Evolutionary conservation across 1,140 invertebrate species (phyloP).

Genomic region (Whitmania pigra): DNA sequence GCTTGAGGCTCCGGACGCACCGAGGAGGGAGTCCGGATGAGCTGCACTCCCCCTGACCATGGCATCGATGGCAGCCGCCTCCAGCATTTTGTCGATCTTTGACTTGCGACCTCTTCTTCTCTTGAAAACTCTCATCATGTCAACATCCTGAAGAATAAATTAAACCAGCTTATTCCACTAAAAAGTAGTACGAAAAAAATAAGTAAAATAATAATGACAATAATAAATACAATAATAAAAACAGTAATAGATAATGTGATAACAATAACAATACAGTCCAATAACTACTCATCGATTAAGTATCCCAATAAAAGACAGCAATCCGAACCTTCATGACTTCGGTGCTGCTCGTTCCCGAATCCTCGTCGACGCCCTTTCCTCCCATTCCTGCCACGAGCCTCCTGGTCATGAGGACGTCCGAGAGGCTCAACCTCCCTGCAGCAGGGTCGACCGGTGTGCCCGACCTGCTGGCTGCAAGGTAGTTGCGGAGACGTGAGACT

Average conservation of each 20-base stretch:
- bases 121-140: conserved; percentile 3
- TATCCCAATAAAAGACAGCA: neutral
- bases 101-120: conserved; percentile 33
- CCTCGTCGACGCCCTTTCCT: conserved; percentile 7
- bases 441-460: neutral
- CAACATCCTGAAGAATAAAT: conserved; percentile 3
- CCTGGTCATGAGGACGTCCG: conserved; percentile 4
- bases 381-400: neutral
- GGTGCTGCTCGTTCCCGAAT: conserved; percentile 15
- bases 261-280: too few relatives aligned
- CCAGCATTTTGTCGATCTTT: conserved; percentile 39
- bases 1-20: too few relatives aligned
- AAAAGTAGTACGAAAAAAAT: too few relatives aligned
- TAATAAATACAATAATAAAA: neutral
- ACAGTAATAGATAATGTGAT: neutral
- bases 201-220: neutral
- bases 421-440: neutral
- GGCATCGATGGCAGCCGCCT: conserved; percentile 25
- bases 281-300: neutral
- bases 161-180: too few relatives aligned
- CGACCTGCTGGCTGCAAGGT: conserved; percentile 13
- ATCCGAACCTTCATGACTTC: conserved; percentile 15
- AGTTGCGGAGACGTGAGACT: conserved; percentile 9
- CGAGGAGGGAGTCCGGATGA: neutral
- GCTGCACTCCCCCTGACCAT: conserved; percentile 9